These are phyloP conservation scores for Silurus meridionalis DNA, from an alignment of 2,113 vertebrate genomes.

Conservation along the genomic window DNA sequence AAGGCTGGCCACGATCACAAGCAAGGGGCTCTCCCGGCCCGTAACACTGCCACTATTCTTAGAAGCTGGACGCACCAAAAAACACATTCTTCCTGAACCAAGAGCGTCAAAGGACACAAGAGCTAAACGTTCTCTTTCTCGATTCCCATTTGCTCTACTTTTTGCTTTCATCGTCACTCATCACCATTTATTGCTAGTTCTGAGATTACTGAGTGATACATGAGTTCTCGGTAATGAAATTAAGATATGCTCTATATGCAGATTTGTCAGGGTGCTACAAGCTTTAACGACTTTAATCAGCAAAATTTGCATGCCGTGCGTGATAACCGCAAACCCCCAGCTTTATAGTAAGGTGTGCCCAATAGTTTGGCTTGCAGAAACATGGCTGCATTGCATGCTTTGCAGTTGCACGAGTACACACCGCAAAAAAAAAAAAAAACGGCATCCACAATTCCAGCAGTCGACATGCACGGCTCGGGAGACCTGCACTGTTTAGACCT, in stretches of 20 bases:
- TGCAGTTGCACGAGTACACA: conserved; percentile 33
- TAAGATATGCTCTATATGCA: background rate
- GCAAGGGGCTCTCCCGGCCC: conserved; percentile 54
- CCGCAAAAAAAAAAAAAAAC: background rate
- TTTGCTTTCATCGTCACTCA: background rate
- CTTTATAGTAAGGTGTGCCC: conserved; percentile 18
- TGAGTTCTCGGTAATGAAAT: background rate
- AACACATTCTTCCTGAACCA: background rate
- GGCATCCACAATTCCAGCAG: background rate
- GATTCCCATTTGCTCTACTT: background rate
- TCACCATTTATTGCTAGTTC: background rate
- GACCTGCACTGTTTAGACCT: conserved; percentile 73
- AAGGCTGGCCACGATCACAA: conserved; percentile 44
- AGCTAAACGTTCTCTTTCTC: background rate
- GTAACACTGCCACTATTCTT: conserved; percentile 70
- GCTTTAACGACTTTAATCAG: background rate
- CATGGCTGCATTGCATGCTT: background rate
- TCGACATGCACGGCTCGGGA: background rate
- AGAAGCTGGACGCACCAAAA: conserved; percentile 58
- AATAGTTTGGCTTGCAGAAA: background rate
- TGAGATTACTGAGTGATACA: background rate
- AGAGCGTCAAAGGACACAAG: background rate
- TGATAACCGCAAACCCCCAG: background rate
- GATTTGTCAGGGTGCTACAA: background rate
- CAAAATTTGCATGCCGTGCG: background rate